Base-by-base conservation (phyloP, 2,888 invertebrate genomes). In the Drosophila suboccidentalis region DNA sequence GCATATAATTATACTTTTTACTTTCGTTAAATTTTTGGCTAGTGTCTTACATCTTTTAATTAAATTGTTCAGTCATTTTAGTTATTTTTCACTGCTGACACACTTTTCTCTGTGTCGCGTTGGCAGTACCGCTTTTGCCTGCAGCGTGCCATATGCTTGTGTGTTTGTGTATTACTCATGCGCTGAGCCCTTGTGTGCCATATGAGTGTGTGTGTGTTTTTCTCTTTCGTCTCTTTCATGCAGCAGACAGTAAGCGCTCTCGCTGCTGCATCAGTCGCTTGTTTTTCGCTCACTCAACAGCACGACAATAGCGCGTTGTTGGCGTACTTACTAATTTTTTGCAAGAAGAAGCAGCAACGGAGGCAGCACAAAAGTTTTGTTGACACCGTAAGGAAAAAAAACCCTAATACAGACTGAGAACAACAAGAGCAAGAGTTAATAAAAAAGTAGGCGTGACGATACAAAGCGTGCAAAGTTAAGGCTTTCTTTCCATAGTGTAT, bases 231-330 rank as follows among this genome's bases (percentile, higher is more conserved):
- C 81, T 79, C 81, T 81, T 74, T 77, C 81, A 47, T 73, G 71
- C 76, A 29, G 66, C 72, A 62, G 76, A 62, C 60, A 59, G 63
- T 49, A 62, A 60, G 66, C 60, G 80, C 74, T 72, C 74, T 75
- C 68, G 44, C 61, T 71, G 68, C 70, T 57, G 62, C 59, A 72
- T 69, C 78, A 86, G 81, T 76, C 76, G 80, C 53, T 65, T 87
- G 75, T 76, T 72, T 87, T 87, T 87, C 85, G 75, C 76, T 87
- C 87, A 78, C 73, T 78, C 78, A 79, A 78, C 53, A 69, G 71
- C 85, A 80, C 79, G 74, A 70, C 67, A 43, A 79, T 74, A 79
- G 70, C 79, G 80, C 79, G 79, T 78, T 71, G 77, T 58, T 78
- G 68, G 69, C 77, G 75, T 80, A 70, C 73, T 70, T 74, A 75